Conservation (phyloP, 2,113 vertebrate species). For the Ictalurus furcatus region DNA sequence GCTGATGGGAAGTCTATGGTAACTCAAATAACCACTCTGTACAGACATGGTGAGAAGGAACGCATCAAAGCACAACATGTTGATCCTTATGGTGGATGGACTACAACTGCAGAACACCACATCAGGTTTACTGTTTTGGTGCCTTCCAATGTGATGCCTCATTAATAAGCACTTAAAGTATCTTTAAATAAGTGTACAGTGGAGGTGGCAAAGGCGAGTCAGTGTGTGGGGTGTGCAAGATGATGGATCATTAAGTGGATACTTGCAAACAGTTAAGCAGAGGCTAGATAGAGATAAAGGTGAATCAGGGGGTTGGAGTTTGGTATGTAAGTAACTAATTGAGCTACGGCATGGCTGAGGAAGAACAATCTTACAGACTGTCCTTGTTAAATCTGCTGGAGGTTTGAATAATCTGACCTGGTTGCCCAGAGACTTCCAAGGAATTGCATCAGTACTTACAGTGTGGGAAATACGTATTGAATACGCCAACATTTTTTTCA, state of each 20-base stretch:
- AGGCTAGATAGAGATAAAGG: background rate
- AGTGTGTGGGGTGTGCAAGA: background rate
- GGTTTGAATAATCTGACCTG: background rate
- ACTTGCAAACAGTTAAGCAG: background rate
- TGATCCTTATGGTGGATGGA: background rate
- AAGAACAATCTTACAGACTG: background rate
- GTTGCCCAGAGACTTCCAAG: background rate
- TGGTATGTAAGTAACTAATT: background rate
- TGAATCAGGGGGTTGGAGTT: background rate
- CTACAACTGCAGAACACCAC: background rate
- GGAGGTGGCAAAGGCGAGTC: background rate
- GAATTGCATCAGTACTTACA: background rate
- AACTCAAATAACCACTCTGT: background rate
- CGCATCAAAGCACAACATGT: background rate
- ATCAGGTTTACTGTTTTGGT: background rate
- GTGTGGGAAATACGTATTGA: too few relatives aligned
- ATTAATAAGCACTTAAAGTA: background rate
- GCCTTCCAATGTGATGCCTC: background rate
- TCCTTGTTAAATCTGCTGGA: background rate
- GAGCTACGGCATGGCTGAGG: background rate
- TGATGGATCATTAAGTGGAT: background rate
- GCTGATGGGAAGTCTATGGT: background rate
- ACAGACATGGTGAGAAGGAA: background rate
- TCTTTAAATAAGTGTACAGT: slow-evolving; percentile 6
- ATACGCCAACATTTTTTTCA: too few relatives aligned